A percentile compares a stretch with the other conserved stretches of the same genome.
These are phyloP conservation scores for Anthonomus grandis DNA, from an alignment of 1,140 invertebrate genomes.

Conservation along the genomic window DNA sequence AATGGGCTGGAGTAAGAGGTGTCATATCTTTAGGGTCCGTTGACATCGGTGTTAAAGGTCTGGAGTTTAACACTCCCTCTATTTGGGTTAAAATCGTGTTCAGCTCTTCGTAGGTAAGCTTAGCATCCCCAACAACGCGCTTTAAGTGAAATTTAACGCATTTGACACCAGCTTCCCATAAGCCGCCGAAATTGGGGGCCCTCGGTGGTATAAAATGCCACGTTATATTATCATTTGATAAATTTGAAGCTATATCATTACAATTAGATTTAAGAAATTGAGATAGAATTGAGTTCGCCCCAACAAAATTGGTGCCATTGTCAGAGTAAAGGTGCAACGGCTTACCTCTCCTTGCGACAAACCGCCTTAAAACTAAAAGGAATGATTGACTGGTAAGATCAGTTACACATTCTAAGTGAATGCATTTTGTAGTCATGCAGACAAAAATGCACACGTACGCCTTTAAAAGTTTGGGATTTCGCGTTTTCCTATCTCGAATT, in stretches of 20 bases:
- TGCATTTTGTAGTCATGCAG: conserved; percentile 2
- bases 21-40: too few relatives aligned
- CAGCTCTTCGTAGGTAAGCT: conserved; percentile 5
- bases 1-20: too few relatives aligned
- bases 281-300: conserved; percentile 8
- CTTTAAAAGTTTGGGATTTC: conserved; percentile 3
- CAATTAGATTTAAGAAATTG: background rate
- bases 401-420: background rate
- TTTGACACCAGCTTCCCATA: conserved; percentile 24
- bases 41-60: too few relatives aligned
- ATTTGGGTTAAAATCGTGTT: conserved; percentile 1
- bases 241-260: background rate
- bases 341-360: conserved; percentile 7
- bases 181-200: conserved; percentile 25
- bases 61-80: too few relatives aligned
- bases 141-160: conserved; percentile 17
- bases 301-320: conserved; percentile 22
- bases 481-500: background rate
- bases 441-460: conserved; percentile 8
- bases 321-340: conserved; percentile 18
- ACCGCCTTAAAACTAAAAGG: conserved; percentile 2
- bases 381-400: background rate
- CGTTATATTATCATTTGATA: conserved; percentile 6
- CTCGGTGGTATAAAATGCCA: conserved; percentile 35
- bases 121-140: conserved; percentile 11